Base-by-base conservation (phyloP, 2,888 invertebrate species). In the Drosophila nigritarsus region DNA sequence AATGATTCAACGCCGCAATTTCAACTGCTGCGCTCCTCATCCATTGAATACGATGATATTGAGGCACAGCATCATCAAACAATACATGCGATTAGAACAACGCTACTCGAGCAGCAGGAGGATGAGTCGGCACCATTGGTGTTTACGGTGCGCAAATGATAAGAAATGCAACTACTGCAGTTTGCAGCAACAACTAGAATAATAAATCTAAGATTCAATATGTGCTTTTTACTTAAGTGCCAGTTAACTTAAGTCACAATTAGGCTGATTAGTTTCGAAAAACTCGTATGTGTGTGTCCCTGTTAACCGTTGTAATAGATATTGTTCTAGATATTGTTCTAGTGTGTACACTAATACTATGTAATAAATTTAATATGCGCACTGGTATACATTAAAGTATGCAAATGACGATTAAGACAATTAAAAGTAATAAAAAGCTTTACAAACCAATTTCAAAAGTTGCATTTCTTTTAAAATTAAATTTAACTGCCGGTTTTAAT, bases 21-120 rank as follows among this genome's bases (percentile, higher is more conserved):
- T 66, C 93, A 93, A 73, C 79, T 93, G 69, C 87, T 92, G 42
- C 92, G 93, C 56, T 93, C 93, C 29, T 90, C 92, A 4, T 93
- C 93, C 2, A 91, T 93, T 24, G 93, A 93, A 75, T 93, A 93
- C 64, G 93, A 93, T 51, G 92, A 93, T 60, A 87, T 92, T 32
- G 93, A 93, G 75, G 87, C 90, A 93, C 92, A 92, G 74, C 82
- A 87, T 32, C 87, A 80, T 60, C 59, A 68, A 4, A 63, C 77
- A 30, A 73, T 75, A 29, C 80, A 79, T 36, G 76, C 75, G 50
- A 78, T 90, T 32, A 65, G 88, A 24, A 79, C 88, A 15, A 76
- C 83, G 0, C 45, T 90, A 45, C 63, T 90, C 7, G 92, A 91
- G 30, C 91, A 92, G 69, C 93, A 91, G 53, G 93, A 92, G 73